Percentiles rank a stretch among this genome's conserved stretches.
phyloP scores from a whole-genome alignment of 92 coral and sea anemone species.

The Porites lobata region DNA sequence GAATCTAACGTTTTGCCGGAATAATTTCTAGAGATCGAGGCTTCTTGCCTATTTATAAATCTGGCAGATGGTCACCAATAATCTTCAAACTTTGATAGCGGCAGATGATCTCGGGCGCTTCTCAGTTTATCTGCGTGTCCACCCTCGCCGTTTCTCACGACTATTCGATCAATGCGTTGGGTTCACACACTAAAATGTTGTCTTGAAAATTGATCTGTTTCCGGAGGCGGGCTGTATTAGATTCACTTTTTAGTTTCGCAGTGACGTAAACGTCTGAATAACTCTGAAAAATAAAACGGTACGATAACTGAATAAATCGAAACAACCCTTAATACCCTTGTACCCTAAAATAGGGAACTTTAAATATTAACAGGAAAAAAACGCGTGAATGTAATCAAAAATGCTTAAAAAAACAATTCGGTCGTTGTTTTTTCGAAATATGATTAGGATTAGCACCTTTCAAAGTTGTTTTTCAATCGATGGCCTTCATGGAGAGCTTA shows the following conservation, averaged over 20 bases:
- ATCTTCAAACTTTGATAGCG: not conserved
- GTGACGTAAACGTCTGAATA: conserved; percentile 34
- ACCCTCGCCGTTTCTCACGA: conserved; percentile 1
- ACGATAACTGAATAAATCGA: not conserved
- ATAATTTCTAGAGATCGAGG: not conserved
- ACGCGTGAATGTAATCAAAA: not conserved
- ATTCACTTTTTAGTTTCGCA: conserved; percentile 11
- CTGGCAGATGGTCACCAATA: conserved; percentile 14
- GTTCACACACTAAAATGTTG: not conserved
- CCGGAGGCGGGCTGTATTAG: conserved; percentile 7
- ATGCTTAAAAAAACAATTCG: not conserved
- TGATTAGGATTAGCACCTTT: not conserved
- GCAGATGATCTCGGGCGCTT: not conserved
- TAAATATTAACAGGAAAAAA: too few relatives aligned
- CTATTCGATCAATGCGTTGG: conserved; percentile 12
- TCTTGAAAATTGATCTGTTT: conserved; percentile 23
- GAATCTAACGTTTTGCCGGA: conserved; percentile 27
- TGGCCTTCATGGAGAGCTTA: not conserved
- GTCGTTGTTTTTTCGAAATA: not conserved
- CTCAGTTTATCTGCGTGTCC: not conserved
- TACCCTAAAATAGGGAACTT: not conserved
- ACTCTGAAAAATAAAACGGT: conserved; percentile 5
- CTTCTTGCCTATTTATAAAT: not conserved
- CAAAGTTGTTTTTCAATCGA: not conserved
- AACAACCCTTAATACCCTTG: not conserved